Evolutionary conservation across 2,888 invertebrate genomes (phyloP).

Genomic region (Agrochola macilenta): DNA sequence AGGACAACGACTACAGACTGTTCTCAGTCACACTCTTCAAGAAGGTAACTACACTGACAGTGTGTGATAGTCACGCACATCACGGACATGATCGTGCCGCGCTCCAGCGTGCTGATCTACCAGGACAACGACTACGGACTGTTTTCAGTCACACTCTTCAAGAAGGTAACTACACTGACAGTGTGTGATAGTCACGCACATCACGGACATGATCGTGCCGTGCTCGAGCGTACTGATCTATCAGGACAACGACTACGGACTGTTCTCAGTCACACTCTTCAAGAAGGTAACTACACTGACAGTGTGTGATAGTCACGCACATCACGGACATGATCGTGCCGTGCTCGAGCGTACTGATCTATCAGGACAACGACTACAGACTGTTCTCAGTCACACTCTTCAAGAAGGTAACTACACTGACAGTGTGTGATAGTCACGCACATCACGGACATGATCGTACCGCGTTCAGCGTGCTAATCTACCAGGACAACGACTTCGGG

Average conservation of each 20-base stretch:
- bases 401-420: no score
- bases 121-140: constrained; percentile 98
- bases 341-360: constrained; percentile 95
- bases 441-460: constrained; percentile 97
- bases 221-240: constrained; percentile 96
- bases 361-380: constrained; percentile 97
- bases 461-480: constrained; percentile 96
- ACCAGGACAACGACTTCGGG: constrained; percentile 97
- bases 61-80: not conserved
- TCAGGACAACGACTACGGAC: constrained; percentile 97
- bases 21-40: constrained; percentile 96
- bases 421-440: not conserved
- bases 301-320: not conserved
- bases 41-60: no score
- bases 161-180: no score
- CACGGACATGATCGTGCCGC: constrained; percentile 98
- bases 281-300: no score
- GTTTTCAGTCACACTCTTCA: constrained; percentile 96
- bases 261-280: constrained; percentile 98
- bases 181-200: not conserved
- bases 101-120: constrained; percentile 95
- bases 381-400: constrained; percentile 98
- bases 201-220: constrained; percentile 97
- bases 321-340: constrained; percentile 97
- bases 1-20: constrained; percentile 97